Base-by-base conservation (phyloP, 2,888 invertebrate species). In the Diarsia mendica region DNA sequence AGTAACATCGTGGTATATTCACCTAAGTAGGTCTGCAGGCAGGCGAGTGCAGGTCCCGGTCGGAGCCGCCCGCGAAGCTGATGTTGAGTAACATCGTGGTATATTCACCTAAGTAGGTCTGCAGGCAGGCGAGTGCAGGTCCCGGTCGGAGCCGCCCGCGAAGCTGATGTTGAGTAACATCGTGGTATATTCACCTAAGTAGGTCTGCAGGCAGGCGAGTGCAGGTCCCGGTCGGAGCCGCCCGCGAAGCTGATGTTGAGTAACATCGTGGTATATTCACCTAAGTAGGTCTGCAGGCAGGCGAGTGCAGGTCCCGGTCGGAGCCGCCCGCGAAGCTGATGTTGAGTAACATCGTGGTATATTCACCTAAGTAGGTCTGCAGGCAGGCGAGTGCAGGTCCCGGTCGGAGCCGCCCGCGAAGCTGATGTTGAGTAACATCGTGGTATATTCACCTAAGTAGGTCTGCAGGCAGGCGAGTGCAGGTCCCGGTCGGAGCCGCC, bases 381-480 rank as follows among this genome's bases (percentile, higher is more conserved):
- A 97, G 90, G 97, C 95, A 73, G 96, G 93, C 89, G 97, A 94
- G 91, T 97, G 95, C 90, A 92, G 89, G 88, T 94, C 95, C 53
- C 94, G 88, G 81, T 94, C 94, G 89, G 91, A 90, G 74, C 91
- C 92, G 78, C 93, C 94, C 49, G 94, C 93, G 92, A 95, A 97
- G 87, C 97, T 97, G 97, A 98, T 97, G 93, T 97, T 98, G 91
- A 97, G 97, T 88, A 99, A 95, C 98, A 99, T 98, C 79, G 98
- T n/a, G 51, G 3, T n/a, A 53, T 53, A 53, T 10, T 33, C 72
- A 84, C 90, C 95, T 97, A 97, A 89, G 97, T 97, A 91, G 97
- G 96, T 82, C 97, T 96, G 93, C 97, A 97, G 90, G 97, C 95
- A 73, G 96, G 93, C 89, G 97, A 94, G 91, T 97, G 95, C 90